A percentile compares a stretch with the other conserved stretches of the same genome.
Evolutionary conservation across 92 coral and sea anemone species (phyloP).

Genomic region (Anthopleura xanthogrammica): DNA sequence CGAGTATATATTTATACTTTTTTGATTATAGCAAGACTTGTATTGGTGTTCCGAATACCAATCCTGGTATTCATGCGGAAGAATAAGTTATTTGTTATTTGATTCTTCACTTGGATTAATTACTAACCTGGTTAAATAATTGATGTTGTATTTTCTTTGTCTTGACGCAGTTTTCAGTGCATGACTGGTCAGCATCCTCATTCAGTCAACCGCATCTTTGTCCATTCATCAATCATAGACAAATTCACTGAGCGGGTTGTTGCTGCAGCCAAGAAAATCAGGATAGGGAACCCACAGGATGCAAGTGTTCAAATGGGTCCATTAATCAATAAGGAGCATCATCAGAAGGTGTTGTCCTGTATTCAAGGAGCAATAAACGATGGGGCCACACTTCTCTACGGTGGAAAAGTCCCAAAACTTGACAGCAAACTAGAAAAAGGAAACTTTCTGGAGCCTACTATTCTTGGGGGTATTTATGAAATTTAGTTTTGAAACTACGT

Average conservation of each 20-base stretch:
- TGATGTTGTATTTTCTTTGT: not conserved
- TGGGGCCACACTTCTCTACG: slow-evolving; percentile 60
- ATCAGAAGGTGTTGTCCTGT: slow-evolving; percentile 44
- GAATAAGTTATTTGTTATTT: no score
- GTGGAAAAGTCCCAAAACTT: slow-evolving; percentile 58
- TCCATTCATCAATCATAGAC: slow-evolving; percentile 46
- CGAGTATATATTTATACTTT: no score
- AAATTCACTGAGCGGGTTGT: slow-evolving; percentile 48
- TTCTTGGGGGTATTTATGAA: slow-evolving; percentile 39
- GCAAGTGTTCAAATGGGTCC: slow-evolving; percentile 53
- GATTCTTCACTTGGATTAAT: no score
- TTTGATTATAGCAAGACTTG: no score
- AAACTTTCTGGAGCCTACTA: slow-evolving; percentile 58
- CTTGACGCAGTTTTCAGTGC: slow-evolving; percentile 44
- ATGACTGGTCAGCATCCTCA: slow-evolving; percentile 63
- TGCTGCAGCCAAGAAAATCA: slow-evolving; percentile 46
- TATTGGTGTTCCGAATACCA: no score
- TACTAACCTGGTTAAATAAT: no score
- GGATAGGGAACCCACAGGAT: slow-evolving; percentile 56
- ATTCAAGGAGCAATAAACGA: slow-evolving; percentile 69
- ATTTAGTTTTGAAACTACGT: not conserved
- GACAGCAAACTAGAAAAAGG: slow-evolving; percentile 67
- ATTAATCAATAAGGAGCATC: slow-evolving; percentile 55
- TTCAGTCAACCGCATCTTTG: slow-evolving; percentile 58
- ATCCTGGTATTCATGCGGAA: no score